phyloP scores from a whole-genome alignment of 2,113 vertebrate genomes.

The Coreoperca whiteheadi region DNA sequence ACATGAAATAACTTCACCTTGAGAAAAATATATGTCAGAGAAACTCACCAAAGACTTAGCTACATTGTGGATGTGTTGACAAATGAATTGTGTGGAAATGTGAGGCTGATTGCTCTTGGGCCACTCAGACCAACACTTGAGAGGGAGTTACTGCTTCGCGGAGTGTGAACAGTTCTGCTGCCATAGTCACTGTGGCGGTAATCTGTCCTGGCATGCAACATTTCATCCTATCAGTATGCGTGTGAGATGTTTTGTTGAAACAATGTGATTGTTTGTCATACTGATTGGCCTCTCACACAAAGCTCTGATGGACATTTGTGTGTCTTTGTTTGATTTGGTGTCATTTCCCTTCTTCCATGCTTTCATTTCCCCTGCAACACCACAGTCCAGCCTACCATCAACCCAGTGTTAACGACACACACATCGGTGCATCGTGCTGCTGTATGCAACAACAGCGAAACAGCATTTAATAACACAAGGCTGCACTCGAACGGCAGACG shows the following conservation, averaged over 20 bases:
- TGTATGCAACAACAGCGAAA: background rate
- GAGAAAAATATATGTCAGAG: background rate
- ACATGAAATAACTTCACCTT: background rate
- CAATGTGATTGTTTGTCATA: background rate
- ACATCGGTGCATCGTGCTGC: slow-evolving; percentile 1
- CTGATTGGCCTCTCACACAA: background rate
- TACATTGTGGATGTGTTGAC: background rate
- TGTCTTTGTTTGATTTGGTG: slow-evolving; percentile 43
- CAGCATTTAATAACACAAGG: background rate
- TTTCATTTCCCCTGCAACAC: slow-evolving; percentile 68
- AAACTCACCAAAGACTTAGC: background rate
- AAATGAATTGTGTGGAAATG: slow-evolving; percentile 1
- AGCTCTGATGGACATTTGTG: background rate
- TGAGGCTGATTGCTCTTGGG: background rate
- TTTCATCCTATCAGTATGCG: background rate
- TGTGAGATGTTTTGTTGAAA: background rate
- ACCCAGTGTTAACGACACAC: slow-evolving; percentile 9
- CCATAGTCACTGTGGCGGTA: background rate
- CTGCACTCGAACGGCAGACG: background rate
- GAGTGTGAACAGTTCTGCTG: background rate
- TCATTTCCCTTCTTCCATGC: slow-evolving; percentile 68
- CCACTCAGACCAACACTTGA: background rate
- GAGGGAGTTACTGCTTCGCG: background rate
- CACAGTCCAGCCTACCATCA: background rate
- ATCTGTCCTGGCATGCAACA: background rate